Conservation (phyloP, 2,888 invertebrate species). For the Mimumesa dahlbomi region DNA sequence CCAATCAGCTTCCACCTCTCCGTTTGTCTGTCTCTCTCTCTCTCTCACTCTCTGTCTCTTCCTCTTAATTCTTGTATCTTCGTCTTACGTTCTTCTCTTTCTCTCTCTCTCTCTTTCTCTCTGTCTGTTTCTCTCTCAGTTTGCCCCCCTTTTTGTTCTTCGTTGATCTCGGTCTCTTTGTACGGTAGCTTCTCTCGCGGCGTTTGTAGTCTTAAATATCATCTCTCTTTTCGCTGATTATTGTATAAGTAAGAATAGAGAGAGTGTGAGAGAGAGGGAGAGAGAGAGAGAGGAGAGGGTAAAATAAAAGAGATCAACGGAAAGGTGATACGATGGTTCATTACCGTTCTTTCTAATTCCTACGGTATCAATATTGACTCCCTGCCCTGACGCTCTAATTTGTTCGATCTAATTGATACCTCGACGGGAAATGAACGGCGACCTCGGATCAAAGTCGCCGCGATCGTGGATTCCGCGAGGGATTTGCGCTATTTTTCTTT, state of each 20-base stretch:
- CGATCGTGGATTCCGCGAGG: too few relatives aligned
- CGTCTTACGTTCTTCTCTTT: constrained; percentile 38
- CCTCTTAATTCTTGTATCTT: constrained; percentile 38
- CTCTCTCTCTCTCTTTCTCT: constrained; percentile 52
- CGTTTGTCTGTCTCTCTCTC: constrained; percentile 15
- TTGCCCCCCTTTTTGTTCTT: constrained; percentile 43
- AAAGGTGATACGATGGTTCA: not conserved
- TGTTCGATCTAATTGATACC: constrained; percentile 34
- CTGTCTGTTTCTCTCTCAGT: constrained; percentile 10
- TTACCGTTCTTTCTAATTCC: not conserved
- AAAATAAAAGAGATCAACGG: not conserved
- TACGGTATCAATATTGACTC: constrained; percentile 2
- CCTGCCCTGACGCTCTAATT: constrained; percentile 16
- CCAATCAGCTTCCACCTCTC: too few relatives aligned
- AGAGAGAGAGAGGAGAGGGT: constrained; percentile 1
- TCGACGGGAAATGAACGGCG: constrained; percentile 1
- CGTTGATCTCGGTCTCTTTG: constrained; percentile 37
- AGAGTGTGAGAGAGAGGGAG: not conserved
- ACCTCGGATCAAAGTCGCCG: too few relatives aligned
- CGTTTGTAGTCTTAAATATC: constrained; percentile 47
- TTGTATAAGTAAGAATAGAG: too few relatives aligned
- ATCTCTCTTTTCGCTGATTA: not conserved
- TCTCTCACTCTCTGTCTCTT: constrained; percentile 37
- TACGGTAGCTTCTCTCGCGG: constrained; percentile 35
- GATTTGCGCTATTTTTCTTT: too few relatives aligned